phyloP scores from a whole-genome alignment of 2,113 vertebrate genomes.

The Equus przewalskii region DNA sequence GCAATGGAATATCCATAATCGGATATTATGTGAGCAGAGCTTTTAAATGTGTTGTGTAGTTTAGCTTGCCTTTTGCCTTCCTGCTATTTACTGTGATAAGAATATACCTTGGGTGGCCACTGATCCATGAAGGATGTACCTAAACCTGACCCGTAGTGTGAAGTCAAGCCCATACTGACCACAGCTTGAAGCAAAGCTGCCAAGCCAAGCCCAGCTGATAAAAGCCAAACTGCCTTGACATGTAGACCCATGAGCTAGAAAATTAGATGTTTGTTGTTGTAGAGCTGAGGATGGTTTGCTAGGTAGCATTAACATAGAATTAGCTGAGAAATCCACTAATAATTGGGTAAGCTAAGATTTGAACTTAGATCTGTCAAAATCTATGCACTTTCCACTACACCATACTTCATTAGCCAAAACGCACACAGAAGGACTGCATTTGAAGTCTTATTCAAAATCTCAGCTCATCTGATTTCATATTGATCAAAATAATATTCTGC shows the following conservation, averaged over 20 bases:
- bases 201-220: neutral
- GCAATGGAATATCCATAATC: neutral
- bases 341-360: neutral
- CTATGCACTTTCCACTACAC: neutral
- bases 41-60: neutral
- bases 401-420: neutral
- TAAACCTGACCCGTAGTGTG: neutral
- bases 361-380: slow-evolving; percentile 21
- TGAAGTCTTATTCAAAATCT: slow-evolving; percentile 30
- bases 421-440: neutral
- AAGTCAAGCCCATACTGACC: neutral
- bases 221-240: neutral
- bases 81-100: neutral
- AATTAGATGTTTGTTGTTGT: neutral
- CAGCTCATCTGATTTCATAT: slow-evolving; percentile 6
- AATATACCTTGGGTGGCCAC: neutral
- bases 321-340: neutral
- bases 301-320: neutral
- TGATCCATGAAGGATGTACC: neutral
- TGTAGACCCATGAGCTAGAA: neutral
- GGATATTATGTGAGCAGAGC: neutral
- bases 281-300: neutral
- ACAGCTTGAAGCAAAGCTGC: neutral
- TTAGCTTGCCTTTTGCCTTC: neutral
- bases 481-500: neutral